Conservation (phyloP, 2,113 vertebrate species). For the Tretioscincus oriximinensis region DNA sequence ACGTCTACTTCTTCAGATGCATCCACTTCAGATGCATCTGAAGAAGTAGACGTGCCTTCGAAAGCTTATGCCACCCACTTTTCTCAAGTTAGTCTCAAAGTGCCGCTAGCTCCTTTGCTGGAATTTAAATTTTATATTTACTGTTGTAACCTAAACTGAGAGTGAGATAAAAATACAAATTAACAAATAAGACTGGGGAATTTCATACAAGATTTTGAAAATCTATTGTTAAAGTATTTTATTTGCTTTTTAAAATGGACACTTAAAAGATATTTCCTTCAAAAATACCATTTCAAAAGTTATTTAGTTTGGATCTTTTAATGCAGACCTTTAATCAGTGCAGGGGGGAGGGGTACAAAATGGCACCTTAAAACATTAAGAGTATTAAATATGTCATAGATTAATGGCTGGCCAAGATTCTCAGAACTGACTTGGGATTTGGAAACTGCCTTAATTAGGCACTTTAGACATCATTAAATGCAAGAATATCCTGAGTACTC, state of each 20-base stretch:
- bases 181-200: background rate
- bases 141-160: no score
- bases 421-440: conserved; percentile 8
- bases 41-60: no score
- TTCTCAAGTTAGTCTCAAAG: no score
- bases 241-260: no score
- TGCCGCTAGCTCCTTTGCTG: no score
- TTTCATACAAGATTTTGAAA: background rate
- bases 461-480: conserved; percentile 5
- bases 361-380: background rate
- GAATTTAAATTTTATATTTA: no score
- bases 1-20: no score
- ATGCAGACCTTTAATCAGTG: background rate
- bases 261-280: background rate
- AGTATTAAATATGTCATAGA: background rate
- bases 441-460: conserved; percentile 4
- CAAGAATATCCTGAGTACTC: conserved; percentile 13
- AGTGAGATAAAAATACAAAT: no score
- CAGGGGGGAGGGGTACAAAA: background rate
- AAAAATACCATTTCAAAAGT: background rate
- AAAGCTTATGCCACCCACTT: no score
- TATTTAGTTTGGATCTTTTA: background rate
- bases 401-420: conserved; percentile 4
- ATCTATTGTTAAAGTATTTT: background rate
- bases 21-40: no score